Base-by-base conservation (phyloP, 2,888 invertebrate species). In the Itoplectis maculator region DNA sequence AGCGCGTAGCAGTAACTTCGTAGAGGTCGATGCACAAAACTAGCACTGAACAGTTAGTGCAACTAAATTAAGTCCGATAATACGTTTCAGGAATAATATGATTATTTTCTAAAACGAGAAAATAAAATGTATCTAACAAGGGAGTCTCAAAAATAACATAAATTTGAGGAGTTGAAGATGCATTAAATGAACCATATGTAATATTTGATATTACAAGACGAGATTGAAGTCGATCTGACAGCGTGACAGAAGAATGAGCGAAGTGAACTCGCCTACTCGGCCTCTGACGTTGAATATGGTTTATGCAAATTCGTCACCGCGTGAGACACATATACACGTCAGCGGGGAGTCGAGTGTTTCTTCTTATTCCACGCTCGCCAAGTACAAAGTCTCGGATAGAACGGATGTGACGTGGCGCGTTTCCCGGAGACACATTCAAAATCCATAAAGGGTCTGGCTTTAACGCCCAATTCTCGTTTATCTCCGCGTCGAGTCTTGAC, bases 341-440 rank as follows among this genome's bases (percentile, higher is more conserved):
- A 59, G 76, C 54, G 56, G 74, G 78, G 63, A 47, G 63, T 51
- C 75, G 74, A 18, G 61, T 77, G 74, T 78, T 56, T 63, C 42
- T 59, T 49, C 42, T 68, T 49, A 65, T 42, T 49, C 18, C 65
- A 37, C 40, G 29, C 73, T 29, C 40, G 29, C 54, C 15, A 72
- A 18, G 47, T 40, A 78, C 78, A 40, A 75, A 49, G 72, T 74
- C 82, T n/a, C n/a, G n/a, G n/a, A 78, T 72, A 59, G 81, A 86
- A 86, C 88, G 88, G 87, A 89, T 87, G 80, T 88, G 88, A 88
- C 88, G 87, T 85, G 79, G 84, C 86, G 84, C 79, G 84, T 87
- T 86, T 85, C 86, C 78, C 78, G 63, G 83, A 79, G 86, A 87
- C 86, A 86, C 88, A 87, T 83, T 86, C 75, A 73, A 84, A 88